phyloP scores from a whole-genome alignment of 2,113 vertebrate species.

The Mesitornis unicolor region DNA sequence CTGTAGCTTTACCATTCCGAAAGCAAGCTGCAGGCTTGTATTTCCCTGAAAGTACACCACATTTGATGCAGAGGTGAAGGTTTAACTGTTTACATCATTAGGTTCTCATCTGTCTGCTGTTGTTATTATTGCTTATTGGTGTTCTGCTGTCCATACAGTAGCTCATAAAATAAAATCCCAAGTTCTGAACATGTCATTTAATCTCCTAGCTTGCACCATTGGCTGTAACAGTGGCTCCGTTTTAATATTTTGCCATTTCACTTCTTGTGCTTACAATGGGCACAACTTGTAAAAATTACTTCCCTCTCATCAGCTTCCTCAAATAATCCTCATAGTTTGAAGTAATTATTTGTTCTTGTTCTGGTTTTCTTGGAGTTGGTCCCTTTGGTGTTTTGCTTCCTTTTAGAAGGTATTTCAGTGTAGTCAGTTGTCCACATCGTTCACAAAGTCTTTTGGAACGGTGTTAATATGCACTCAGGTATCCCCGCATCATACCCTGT shows the following conservation, averaged over 20 bases:
- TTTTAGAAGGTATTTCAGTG: background rate
- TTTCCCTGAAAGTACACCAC: background rate
- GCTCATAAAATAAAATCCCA: background rate
- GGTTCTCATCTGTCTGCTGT: background rate
- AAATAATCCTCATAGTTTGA: background rate
- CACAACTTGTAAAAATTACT: fast-evolving
- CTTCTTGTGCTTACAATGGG: background rate
- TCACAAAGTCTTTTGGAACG: background rate
- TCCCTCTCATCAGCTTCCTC: background rate
- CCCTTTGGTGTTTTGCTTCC: background rate
- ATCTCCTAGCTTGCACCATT: background rate
- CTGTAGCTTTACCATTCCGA: background rate
- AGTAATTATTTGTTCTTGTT: background rate
- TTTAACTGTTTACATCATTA: background rate
- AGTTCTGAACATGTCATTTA: background rate
- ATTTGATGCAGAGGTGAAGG: background rate
- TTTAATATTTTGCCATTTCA: background rate
- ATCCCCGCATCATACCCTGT: fast-evolving
- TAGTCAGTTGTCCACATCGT: background rate
- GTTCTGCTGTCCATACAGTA: background rate
- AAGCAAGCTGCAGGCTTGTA: background rate
- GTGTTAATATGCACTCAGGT: fast-evolving
- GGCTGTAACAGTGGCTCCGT: background rate
- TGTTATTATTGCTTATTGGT: background rate
- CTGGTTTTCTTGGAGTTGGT: background rate